Conservation (phyloP, 2,797 vertebrate genomes). For the Paratrypauchen microcephalus region DNA sequence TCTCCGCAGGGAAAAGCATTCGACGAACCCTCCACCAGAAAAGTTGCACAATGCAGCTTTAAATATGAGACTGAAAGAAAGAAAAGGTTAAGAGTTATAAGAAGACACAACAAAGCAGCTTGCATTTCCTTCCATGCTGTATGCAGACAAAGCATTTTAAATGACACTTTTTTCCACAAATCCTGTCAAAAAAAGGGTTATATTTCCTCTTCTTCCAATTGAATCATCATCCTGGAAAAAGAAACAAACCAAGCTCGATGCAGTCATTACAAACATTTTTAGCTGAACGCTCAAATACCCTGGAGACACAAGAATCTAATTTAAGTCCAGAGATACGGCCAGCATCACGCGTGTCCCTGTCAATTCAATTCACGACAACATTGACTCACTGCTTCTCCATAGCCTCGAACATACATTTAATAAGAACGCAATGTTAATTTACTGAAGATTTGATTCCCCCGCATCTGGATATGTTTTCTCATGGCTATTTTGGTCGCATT, state of each 20-base stretch:
- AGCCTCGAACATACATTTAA: background rate
- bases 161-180: no score
- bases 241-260: slow-evolving; percentile 24
- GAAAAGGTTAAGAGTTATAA: no score
- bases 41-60: no score
- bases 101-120: no score
- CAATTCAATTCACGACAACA: background rate
- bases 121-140: background rate
- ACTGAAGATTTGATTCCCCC: background rate
- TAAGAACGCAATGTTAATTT: background rate
- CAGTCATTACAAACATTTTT: slow-evolving; percentile 14
- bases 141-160: background rate
- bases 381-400: background rate
- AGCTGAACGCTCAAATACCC: slow-evolving; percentile 10
- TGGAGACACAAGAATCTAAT: slow-evolving; percentile 9
- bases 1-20: no score
- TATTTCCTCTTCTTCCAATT: background rate
- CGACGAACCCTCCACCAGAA: no score
- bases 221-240: slow-evolving; percentile 50
- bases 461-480: background rate
- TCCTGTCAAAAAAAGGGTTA: background rate
- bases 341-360: background rate
- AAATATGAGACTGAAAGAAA: no score
- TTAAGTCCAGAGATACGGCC: background rate
- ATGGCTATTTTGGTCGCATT: slow-evolving; percentile 2